A percentile compares a stretch with the other conserved stretches of the same genome.
phyloP scores from a whole-genome alignment of 1,140 invertebrate genomes.

The Aphaenogaster rudis region DNA sequence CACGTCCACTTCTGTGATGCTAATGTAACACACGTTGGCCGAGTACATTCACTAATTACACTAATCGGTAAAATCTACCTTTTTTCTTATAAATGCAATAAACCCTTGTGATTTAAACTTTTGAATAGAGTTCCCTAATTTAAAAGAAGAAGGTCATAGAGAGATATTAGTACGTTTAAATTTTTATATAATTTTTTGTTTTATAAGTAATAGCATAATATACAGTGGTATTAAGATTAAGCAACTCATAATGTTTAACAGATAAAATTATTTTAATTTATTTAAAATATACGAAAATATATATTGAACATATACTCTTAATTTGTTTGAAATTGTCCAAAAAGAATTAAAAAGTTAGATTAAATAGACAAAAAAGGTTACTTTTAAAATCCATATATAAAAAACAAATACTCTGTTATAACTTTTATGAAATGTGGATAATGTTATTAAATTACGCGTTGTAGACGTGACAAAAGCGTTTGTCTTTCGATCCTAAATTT shows the following conservation, averaged over 20 bases:
- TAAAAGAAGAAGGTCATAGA: not conserved
- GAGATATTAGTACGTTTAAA: not conserved
- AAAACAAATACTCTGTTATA: not conserved
- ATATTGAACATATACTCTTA: not conserved
- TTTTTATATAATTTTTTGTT: not conserved
- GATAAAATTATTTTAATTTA: not conserved
- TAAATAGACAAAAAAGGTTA: no score
- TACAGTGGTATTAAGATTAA: not conserved
- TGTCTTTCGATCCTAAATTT: not conserved
- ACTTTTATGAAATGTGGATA: not conserved
- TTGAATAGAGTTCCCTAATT: not conserved
- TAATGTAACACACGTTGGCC: not conserved
- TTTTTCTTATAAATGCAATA: not conserved
- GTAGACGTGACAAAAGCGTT: not conserved
- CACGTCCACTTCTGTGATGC: not conserved
- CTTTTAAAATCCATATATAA: not conserved
- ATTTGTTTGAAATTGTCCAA: not conserved
- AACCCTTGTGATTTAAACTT: not conserved
- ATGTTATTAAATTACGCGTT: not conserved
- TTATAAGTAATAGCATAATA: not conserved
- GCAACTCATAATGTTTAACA: not conserved
- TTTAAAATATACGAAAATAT: not conserved
- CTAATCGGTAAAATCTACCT: not conserved
- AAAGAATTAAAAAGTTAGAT: not conserved
- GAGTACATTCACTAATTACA: conserved; percentile 30